These are phyloP conservation scores for Hypanus sabinus DNA, from an alignment of 2,113 vertebrate species.

Conservation along the genomic window DNA sequence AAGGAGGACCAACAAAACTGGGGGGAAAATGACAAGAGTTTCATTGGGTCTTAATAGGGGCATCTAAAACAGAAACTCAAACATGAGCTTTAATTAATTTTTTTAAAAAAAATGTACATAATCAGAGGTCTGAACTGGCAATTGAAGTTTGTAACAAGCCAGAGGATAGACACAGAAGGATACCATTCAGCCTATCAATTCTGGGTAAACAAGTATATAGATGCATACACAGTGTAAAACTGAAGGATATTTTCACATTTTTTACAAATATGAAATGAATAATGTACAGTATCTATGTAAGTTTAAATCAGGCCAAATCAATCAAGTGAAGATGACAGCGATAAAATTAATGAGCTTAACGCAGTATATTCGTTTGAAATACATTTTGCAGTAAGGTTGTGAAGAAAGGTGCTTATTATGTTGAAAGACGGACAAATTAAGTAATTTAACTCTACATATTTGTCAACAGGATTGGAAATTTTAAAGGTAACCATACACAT, in stretches of 20 bases:
- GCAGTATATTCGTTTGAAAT: not conserved
- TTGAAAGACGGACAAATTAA: not conserved
- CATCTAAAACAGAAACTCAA: not conserved
- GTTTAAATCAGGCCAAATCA: not conserved
- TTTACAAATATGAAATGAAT: not conserved
- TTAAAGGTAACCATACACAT: not conserved
- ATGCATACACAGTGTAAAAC: not conserved
- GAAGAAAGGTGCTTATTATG: not conserved
- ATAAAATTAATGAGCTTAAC: not conserved
- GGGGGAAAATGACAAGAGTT: not conserved
- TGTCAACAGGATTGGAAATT: not conserved
- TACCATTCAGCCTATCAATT: too few species aligned
- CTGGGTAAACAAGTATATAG: too few species aligned
- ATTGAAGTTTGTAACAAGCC: not conserved
- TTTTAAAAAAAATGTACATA: too few species aligned
- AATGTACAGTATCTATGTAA: not conserved
- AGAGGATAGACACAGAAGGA: too few species aligned
- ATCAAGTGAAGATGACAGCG: not conserved
- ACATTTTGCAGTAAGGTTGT: not conserved
- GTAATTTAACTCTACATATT: not conserved
- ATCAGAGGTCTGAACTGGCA: too few species aligned
- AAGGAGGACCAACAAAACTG: not conserved
- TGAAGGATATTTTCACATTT: not conserved
- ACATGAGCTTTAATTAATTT: not conserved
- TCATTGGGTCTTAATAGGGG: not conserved